These are phyloP conservation scores for Benitochromis conjunctus DNA, from an alignment of 2,113 vertebrate species.

Conservation along the genomic window DNA sequence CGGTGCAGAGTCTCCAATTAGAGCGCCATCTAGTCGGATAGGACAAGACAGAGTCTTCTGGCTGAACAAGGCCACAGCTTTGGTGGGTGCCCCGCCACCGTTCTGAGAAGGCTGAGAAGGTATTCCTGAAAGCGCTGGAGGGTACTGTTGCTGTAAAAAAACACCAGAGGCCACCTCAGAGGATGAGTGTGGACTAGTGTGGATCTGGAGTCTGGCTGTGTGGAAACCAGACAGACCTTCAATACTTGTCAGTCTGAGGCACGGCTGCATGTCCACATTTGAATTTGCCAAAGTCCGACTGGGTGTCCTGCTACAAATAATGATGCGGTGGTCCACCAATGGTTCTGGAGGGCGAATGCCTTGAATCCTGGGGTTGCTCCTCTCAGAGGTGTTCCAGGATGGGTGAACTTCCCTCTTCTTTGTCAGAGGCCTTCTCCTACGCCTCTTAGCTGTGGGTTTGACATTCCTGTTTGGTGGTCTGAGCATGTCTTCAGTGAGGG, in stretches of 20 bases:
- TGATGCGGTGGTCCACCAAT: not conserved
- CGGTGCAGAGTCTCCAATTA: slow-evolving; percentile 66
- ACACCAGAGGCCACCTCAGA: not conserved
- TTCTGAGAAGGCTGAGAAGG: slow-evolving; percentile 67
- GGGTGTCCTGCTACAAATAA: slow-evolving; percentile 26
- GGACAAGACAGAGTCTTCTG: slow-evolving; percentile 66
- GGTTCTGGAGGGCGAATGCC: slow-evolving; percentile 57
- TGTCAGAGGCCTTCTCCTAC: slow-evolving; percentile 10
- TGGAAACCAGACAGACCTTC: slow-evolving; percentile 59
- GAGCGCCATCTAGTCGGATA: slow-evolving; percentile 52
- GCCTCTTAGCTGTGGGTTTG: slow-evolving; percentile 47
- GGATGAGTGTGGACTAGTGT: slow-evolving; percentile 43
- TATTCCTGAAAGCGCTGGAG: slow-evolving; percentile 62
- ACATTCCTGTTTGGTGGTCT: slow-evolving; percentile 27
- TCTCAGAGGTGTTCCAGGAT: slow-evolving; percentile 52
- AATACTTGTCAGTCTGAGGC: slow-evolving; percentile 64
- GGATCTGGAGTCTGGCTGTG: slow-evolving; percentile 66
- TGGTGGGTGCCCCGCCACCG: slow-evolving; percentile 42
- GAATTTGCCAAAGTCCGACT: not conserved
- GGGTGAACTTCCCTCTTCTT: slow-evolving; percentile 68
- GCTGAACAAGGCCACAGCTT: slow-evolving; percentile 69
- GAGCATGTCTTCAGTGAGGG: slow-evolving; percentile 49
- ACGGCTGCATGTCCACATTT: slow-evolving; percentile 29
- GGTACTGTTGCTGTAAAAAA: slow-evolving; percentile 27
- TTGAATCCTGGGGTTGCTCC: slow-evolving; percentile 52